These are phyloP conservation scores for Charanyca ferruginea DNA, from an alignment of 2,888 invertebrate genomes.

Conservation along the genomic window DNA sequence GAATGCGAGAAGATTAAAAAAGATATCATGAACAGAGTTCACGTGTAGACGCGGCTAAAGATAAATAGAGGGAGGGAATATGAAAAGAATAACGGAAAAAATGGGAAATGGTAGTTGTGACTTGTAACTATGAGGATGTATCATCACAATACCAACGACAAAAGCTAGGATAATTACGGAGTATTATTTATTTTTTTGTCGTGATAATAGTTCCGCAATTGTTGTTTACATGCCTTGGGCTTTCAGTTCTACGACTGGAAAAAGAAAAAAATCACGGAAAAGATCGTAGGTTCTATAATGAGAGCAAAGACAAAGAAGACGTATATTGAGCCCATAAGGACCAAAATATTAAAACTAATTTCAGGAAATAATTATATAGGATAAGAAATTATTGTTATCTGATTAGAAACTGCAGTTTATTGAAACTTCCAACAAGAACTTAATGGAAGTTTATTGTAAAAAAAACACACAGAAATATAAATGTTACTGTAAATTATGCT, in stretches of 20 bases:
- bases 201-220: slow-evolving; percentile 35
- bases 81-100: slow-evolving; percentile 62
- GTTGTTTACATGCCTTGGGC: slow-evolving; percentile 34
- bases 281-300: slow-evolving; percentile 7
- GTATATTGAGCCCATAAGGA: background rate
- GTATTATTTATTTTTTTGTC: slow-evolving; percentile 38
- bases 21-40: slow-evolving; percentile 66
- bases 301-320: background rate
- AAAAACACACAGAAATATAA: slow-evolving; percentile 17
- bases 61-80: slow-evolving; percentile 60
- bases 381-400: background rate
- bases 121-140: slow-evolving; percentile 33
- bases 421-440: slow-evolving; percentile 15
- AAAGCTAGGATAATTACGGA: slow-evolving; percentile 47
- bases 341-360: background rate
- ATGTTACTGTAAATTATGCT: slow-evolving; percentile 1
- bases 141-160: slow-evolving; percentile 33
- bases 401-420: slow-evolving; percentile 30
- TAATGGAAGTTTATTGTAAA: background rate
- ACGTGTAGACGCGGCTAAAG: slow-evolving; percentile 60
- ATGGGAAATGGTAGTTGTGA: slow-evolving; percentile 32
- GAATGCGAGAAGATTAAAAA: slow-evolving; percentile 70
- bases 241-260: slow-evolving; percentile 4
- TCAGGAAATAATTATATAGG: background rate
- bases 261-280: slow-evolving; percentile 13